These are phyloP conservation scores for Xanthia togata DNA, from an alignment of 2,888 invertebrate species.

Conservation along the genomic window DNA sequence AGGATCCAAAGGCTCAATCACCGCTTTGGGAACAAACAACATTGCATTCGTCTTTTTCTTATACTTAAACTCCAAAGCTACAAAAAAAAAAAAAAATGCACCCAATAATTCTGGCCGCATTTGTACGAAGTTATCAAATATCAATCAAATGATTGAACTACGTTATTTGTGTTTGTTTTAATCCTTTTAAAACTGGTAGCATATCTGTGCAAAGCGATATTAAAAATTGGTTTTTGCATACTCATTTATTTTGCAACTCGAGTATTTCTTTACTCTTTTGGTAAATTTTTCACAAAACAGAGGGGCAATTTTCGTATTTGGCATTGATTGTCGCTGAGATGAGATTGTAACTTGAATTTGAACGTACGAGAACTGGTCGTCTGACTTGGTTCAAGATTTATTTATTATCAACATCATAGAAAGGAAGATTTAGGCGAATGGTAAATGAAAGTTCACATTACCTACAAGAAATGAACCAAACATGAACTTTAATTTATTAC, in stretches of 20 bases:
- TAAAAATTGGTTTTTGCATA: conserved; percentile 5
- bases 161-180: conserved; percentile 49
- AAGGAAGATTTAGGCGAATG: not conserved
- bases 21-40: not conserved
- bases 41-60: not conserved
- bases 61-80: not conserved
- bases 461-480: not conserved
- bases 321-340: too few relatives aligned
- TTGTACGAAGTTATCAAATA: conserved; percentile 44
- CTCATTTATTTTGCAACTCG: not conserved
- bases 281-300: too few relatives aligned
- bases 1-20: not conserved
- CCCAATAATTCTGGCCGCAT: conserved; percentile 13
- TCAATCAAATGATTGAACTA: conserved; percentile 37
- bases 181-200: conserved; percentile 23
- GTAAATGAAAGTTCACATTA: not conserved
- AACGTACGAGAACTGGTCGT: too few relatives aligned
- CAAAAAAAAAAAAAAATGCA: too few relatives aligned
- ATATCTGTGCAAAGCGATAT: conserved; percentile 15
- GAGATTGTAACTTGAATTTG: too few relatives aligned
- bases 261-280: too few relatives aligned
- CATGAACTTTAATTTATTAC: not conserved
- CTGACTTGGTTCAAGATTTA: too few relatives aligned
- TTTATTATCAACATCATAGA: not conserved
- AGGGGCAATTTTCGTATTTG: too few relatives aligned